Conservation (phyloP, 53 echinoderm and acorn worm species). For the Actinopyga echinites region DNA sequence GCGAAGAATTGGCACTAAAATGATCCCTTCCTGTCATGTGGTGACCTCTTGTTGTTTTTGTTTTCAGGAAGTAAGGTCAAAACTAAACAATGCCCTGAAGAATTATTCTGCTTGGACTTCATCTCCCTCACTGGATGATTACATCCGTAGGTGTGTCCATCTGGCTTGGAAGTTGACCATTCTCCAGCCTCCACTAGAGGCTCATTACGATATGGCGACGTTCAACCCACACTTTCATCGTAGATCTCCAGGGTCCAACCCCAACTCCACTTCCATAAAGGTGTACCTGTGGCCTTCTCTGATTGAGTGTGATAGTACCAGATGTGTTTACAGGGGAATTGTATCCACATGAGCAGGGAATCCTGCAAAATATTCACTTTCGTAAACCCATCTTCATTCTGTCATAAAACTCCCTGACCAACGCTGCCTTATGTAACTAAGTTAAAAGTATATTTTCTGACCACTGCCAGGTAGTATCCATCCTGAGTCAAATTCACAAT, state of each 20-base stretch:
- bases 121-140: conserved; percentile 58
- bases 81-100: conserved; percentile 56
- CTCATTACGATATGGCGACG: conserved; percentile 68
- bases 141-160: conserved; percentile 72
- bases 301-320: conserved; percentile 61
- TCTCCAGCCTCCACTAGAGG: conserved; percentile 70
- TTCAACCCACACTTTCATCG: conserved; percentile 72
- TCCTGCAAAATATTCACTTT: too few species aligned
- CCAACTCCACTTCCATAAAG: conserved; percentile 61
- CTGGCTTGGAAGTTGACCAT: conserved; percentile 85
- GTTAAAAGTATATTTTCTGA: too few species aligned
- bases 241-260: conserved; percentile 71
- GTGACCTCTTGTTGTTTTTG: background rate
- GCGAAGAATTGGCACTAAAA: too few species aligned
- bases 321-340: conserved; percentile 87
- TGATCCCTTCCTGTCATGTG: too few species aligned
- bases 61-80: conserved; percentile 70
- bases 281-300: conserved; percentile 86
- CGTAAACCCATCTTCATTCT: too few species aligned
- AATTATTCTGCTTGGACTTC: conserved; percentile 62
- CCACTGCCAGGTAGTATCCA: too few species aligned
- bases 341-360: conserved; percentile 65
- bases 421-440: too few species aligned
- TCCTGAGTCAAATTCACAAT: too few species aligned
- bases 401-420: too few species aligned